A percentile compares a stretch with the other conserved stretches of the same genome.
These are phyloP conservation scores for Phaonia tiefii DNA, from an alignment of 2,888 invertebrate genomes.

Conservation along the genomic window DNA sequence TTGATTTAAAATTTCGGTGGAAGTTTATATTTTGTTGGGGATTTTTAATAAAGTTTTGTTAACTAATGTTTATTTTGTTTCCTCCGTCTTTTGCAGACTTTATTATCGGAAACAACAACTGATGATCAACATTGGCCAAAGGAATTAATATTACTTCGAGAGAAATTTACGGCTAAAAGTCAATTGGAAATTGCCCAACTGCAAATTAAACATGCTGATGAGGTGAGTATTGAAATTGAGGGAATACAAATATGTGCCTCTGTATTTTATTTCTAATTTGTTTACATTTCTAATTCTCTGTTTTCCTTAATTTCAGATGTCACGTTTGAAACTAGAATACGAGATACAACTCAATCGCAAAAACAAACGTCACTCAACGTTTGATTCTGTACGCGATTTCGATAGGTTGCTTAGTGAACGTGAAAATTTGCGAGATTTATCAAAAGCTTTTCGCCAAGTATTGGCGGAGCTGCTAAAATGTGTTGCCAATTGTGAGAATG, in stretches of 20 bases:
- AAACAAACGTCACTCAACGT: constrained; percentile 79
- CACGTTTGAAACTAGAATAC: constrained; percentile 79
- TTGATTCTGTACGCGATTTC: constrained; percentile 78
- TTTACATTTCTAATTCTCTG: background rate
- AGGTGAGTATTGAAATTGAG: constrained; percentile 80
- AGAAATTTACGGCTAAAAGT: constrained; percentile 87
- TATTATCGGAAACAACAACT: constrained; percentile 85
- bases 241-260: background rate
- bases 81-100: constrained; percentile 81
- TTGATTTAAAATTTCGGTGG: background rate
- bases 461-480: constrained; percentile 87
- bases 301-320: constrained; percentile 77
- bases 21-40: background rate
- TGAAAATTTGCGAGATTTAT: constrained; percentile 85
- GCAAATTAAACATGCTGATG: constrained; percentile 83
- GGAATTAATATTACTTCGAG: constrained; percentile 87
- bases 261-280: background rate
- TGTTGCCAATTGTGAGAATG: constrained; percentile 88
- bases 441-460: constrained; percentile 84
- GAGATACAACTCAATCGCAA: constrained; percentile 80
- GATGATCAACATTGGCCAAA: constrained; percentile 88
- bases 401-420: constrained; percentile 80
- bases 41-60: constrained; percentile 8
- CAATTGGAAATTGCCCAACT: constrained; percentile 83
- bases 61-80: constrained; percentile 34